phyloP scores from a whole-genome alignment of 2,113 vertebrate species.

The Percina caprodes region DNA sequence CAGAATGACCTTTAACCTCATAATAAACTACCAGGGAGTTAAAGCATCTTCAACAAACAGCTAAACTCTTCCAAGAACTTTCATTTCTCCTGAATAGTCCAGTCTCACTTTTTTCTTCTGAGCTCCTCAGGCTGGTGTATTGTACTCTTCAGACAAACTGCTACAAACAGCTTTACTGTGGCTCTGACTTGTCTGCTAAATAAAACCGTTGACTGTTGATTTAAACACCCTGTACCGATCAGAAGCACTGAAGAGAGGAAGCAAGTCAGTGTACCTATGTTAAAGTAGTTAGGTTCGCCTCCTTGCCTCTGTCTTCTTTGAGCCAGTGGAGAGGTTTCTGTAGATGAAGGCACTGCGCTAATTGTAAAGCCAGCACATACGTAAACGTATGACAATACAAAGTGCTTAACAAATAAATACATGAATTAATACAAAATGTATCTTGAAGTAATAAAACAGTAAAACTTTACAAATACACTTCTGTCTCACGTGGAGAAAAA shows the following conservation, averaged over 20 bases:
- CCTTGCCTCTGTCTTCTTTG: not conserved
- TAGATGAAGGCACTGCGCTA: not conserved
- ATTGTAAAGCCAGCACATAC: not conserved
- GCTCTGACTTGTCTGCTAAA: slow-evolving; percentile 21
- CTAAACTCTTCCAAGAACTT: not conserved
- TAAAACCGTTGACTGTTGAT: slow-evolving; percentile 23
- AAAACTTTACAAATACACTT: not conserved
- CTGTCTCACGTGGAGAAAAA: too few species aligned
- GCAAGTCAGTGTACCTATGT: not conserved
- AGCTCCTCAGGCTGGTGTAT: slow-evolving; percentile 16
- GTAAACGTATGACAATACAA: too few species aligned
- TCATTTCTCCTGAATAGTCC: not conserved
- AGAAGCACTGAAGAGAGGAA: slow-evolving; percentile 9
- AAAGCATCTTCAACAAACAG: slow-evolving; percentile 12
- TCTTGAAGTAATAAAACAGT: not conserved
- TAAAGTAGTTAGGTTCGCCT: slow-evolving; percentile 10
- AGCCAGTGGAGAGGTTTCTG: not conserved
- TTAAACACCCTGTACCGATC: slow-evolving; percentile 30
- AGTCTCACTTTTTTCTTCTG: slow-evolving; percentile 9
- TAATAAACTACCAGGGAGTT: not conserved
- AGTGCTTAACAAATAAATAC: not conserved
- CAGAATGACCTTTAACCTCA: slow-evolving; percentile 34
- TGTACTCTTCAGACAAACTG: slow-evolving; percentile 1
- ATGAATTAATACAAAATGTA: not conserved
- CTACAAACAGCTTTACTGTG: not conserved